Percentiles rank a stretch among this genome's conserved stretches.
Evolutionary conservation across 2,888 invertebrate genomes (phyloP).

Genomic region (Tethea ocularis): DNA sequence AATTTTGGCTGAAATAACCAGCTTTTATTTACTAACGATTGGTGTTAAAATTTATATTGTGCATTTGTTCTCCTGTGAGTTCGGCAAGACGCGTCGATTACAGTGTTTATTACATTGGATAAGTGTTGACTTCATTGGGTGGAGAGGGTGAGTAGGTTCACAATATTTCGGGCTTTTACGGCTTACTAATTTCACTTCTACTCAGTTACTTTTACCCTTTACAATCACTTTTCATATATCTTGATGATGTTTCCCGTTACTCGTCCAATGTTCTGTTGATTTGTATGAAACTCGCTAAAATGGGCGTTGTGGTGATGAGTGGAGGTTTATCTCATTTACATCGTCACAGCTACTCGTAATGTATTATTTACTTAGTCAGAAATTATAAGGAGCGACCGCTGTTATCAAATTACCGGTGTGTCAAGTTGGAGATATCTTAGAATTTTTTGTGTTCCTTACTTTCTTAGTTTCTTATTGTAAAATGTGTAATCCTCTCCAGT

Average conservation of each 20-base stretch:
- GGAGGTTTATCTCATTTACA: constrained; percentile 61
- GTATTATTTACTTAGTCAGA: constrained; percentile 33
- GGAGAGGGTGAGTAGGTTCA: constrained; percentile 75
- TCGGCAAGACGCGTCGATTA: constrained; percentile 41
- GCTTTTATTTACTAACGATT: constrained; percentile 49
- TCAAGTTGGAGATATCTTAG: background rate
- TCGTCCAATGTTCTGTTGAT: background rate
- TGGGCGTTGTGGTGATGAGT: constrained; percentile 71
- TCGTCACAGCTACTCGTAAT: constrained; percentile 50
- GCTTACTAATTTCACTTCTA: constrained; percentile 30
- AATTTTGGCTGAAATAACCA: constrained; percentile 53
- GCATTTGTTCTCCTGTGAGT: constrained; percentile 49
- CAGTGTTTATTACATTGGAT: constrained; percentile 51
- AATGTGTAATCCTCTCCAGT: background rate
- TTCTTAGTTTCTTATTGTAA: background rate
- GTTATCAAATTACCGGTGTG: constrained; percentile 18
- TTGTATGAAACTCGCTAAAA: constrained; percentile 39
- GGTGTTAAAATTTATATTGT: constrained; percentile 51
- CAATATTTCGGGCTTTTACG: constrained; percentile 56
- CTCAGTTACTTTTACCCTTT: constrained; percentile 11
- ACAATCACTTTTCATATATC: background rate
- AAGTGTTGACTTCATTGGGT: constrained; percentile 73
- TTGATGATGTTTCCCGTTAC: background rate
- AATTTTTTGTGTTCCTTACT: background rate
- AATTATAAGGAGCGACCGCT: constrained; percentile 19